A percentile compares a stretch with the other conserved stretches of the same genome.
phyloP scores from a whole-genome alignment of 2,888 invertebrate species.

The Artemia sinica region DNA sequence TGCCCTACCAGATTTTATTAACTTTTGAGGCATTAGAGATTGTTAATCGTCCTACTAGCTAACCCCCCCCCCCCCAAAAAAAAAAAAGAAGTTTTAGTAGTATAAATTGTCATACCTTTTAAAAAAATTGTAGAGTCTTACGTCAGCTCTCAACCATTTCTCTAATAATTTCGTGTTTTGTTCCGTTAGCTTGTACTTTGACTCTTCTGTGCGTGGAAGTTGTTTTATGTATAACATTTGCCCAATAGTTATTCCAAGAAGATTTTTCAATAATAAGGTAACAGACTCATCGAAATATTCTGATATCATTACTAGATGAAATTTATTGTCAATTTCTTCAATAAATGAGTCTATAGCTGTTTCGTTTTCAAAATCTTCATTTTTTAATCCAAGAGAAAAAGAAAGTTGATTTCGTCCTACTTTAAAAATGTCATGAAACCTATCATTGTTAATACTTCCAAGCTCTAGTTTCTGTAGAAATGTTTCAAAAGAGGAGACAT shows the following conservation, averaged over 20 bases:
- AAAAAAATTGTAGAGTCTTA: neutral
- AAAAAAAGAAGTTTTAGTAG: no score
- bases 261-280: neutral
- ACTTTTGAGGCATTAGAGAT: no score
- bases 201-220: neutral
- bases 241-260: neutral
- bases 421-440: neutral
- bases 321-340: neutral
- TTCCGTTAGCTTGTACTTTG: neutral
- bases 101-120: neutral
- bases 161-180: neutral
- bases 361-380: neutral
- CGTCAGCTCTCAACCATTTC: neutral
- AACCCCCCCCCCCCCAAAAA: no score
- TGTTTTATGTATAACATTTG: neutral
- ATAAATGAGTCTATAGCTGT: neutral
- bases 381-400: neutral
- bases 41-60: no score
- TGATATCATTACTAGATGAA: slow-evolving; percentile 3
- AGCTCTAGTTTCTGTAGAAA: neutral
- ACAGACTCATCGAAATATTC: neutral
- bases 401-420: neutral
- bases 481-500: neutral
- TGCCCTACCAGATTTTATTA: no score
- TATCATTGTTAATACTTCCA: neutral